Percentiles rank a stretch among this genome's conserved stretches.
Evolutionary conservation across 1,140 invertebrate species (phyloP).

Genomic region (Aphelinus atriplicis): DNA sequence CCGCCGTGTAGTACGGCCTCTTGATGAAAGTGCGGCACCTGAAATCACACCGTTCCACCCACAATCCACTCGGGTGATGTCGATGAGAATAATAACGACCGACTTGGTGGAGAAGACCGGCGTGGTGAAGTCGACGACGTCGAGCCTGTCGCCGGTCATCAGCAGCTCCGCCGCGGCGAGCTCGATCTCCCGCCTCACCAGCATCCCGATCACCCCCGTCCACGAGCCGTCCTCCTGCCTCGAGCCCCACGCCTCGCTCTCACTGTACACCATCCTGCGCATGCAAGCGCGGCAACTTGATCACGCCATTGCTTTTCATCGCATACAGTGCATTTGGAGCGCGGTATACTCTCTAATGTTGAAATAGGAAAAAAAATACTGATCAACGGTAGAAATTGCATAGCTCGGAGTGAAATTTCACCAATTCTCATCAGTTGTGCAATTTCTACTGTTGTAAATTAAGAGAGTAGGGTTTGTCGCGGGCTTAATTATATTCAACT

Average conservation of each 20-base stretch:
- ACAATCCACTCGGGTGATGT: not conserved
- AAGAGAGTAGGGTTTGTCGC: too few relatives aligned
- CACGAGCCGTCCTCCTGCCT: conserved; percentile 52
- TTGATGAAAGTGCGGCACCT: conserved; percentile 59
- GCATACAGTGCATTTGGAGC: too few relatives aligned
- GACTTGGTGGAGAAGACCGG: conserved; percentile 60
- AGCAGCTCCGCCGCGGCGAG: conserved; percentile 57
- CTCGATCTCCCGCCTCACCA: conserved; percentile 52
- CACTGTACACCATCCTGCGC: conserved; percentile 25
- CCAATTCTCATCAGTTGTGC: too few relatives aligned
- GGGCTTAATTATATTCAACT: too few relatives aligned
- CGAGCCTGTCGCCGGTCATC: conserved; percentile 57
- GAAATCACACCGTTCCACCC: conserved; percentile 23
- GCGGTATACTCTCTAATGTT: too few relatives aligned
- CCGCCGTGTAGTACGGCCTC: conserved; percentile 49
- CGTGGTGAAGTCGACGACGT: conserved; percentile 56
- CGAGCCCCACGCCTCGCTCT: conserved; percentile 52
- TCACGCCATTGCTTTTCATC: too few relatives aligned
- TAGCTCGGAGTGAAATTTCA: not conserved
- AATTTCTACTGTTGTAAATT: too few relatives aligned
- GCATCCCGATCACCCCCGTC: conserved; percentile 54
- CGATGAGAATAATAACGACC: not conserved
- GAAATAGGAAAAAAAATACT: not conserved
- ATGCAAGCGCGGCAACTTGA: not conserved
- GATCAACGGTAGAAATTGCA: not conserved